Evolutionary conservation across 2,888 invertebrate genomes (phyloP).

Genomic region (Drosophila cracens): DNA sequence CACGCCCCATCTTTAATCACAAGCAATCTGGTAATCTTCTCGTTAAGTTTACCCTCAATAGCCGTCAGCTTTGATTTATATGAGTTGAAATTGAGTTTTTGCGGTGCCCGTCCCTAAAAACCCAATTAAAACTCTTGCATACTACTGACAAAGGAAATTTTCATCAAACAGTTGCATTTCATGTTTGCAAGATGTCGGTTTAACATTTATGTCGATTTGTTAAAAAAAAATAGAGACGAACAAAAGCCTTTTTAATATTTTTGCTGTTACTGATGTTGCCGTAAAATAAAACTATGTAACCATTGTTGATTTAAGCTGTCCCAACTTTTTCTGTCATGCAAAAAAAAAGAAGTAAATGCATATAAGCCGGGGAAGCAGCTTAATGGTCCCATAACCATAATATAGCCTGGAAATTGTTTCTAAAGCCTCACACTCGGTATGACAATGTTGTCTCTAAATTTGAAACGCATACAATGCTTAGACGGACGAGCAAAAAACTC

Average conservation of each 20-base stretch:
- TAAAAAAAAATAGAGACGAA: background rate
- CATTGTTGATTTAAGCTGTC: conserved; percentile 44
- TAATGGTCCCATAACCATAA: conserved; percentile 19
- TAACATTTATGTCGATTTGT: conserved; percentile 27
- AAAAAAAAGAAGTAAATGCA: conserved; percentile 42
- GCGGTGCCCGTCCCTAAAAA: background rate
- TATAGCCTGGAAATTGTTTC: conserved; percentile 19
- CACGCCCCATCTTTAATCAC: conserved; percentile 26
- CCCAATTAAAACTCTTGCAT: conserved; percentile 26
- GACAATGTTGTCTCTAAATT: background rate
- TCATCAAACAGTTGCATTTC: conserved; percentile 2
- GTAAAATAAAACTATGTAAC: conserved; percentile 17
- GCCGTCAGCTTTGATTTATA: conserved; percentile 42
- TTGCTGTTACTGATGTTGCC: conserved; percentile 32
- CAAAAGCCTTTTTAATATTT: conserved; percentile 19
- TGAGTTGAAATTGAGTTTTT: conserved; percentile 44
- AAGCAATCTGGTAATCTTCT: conserved; percentile 26
- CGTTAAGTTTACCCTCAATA: conserved; percentile 6
- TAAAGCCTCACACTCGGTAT: background rate
- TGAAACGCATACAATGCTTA: background rate
- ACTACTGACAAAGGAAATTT: background rate
- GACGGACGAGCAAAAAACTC: background rate
- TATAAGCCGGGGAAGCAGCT: conserved; percentile 10
- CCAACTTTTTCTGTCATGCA: conserved; percentile 35
- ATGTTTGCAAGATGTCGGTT: conserved; percentile 8